Percentiles rank a stretch among this genome's conserved stretches.
phyloP scores from a whole-genome alignment of 2,888 invertebrate species.

The Rhynchonema sp. region DNA sequence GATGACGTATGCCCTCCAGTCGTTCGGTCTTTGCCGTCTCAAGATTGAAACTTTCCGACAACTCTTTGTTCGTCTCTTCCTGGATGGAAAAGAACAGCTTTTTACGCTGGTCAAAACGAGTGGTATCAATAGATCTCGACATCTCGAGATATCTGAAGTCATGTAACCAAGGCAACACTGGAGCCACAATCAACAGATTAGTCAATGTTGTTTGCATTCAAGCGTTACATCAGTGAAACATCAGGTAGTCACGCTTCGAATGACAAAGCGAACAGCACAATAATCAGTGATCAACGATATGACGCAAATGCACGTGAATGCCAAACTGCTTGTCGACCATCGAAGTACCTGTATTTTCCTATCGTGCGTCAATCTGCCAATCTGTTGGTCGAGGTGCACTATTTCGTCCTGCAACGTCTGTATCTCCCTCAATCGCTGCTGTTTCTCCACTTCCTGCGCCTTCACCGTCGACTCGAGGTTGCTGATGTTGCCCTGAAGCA shows the following conservation, averaged over 20 bases:
- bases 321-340: neutral
- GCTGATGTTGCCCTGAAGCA: constrained; percentile 45
- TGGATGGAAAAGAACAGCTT: too few species aligned
- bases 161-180: too few species aligned
- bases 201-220: too few species aligned
- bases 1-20: neutral
- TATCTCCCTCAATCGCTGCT: constrained; percentile 9
- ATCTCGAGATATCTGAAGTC: too few species aligned
- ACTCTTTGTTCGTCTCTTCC: neutral
- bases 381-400: neutral
- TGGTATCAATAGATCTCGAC: too few species aligned
- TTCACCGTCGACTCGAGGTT: constrained; percentile 90
- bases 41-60: neutral
- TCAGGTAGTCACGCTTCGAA: too few species aligned
- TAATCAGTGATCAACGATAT: too few species aligned
- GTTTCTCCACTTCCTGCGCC: constrained; percentile 89
- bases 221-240: too few species aligned
- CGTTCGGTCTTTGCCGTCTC: neutral
- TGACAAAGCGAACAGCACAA: too few species aligned
- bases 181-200: too few species aligned
- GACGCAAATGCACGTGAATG: neutral
- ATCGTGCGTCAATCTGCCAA: constrained; percentile 2
- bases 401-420: neutral
- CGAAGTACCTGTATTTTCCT: neutral
- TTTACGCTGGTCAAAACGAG: too few species aligned